These are phyloP conservation scores for Leuciscus idus DNA, from an alignment of 2,113 vertebrate species.

Conservation along the genomic window DNA sequence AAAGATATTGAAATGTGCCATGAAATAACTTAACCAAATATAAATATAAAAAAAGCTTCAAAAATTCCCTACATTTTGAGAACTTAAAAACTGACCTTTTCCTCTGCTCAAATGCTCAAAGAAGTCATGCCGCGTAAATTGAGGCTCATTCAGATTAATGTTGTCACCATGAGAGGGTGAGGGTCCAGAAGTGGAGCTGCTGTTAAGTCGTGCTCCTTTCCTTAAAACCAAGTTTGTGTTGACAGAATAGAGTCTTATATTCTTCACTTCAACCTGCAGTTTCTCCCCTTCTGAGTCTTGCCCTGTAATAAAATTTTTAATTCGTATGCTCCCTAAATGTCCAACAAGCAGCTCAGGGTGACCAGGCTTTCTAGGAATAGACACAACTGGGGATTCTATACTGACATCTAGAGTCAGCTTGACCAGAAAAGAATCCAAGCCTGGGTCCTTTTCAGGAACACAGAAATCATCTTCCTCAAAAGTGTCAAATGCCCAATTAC, in stretches of 20 bases:
- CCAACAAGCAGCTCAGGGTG: conserved; percentile 92
- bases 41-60: not conserved
- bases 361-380: conserved; percentile 90
- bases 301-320: conserved; percentile 88
- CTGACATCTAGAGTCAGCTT: conserved; percentile 91
- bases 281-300: conserved; percentile 84
- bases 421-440: conserved; percentile 80
- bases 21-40: not conserved
- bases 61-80: not conserved
- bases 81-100: conserved; percentile 80
- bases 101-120: conserved; percentile 90
- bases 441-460: conserved; percentile 65
- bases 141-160: conserved; percentile 80
- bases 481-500: conserved; percentile 65
- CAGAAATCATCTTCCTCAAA: conserved; percentile 78
- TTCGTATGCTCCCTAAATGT: conserved; percentile 92
- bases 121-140: conserved; percentile 93
- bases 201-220: conserved; percentile 57
- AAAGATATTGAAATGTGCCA: not conserved
- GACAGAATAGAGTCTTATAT: conserved; percentile 94
- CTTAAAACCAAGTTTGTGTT: conserved; percentile 81
- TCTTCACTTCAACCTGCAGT: conserved; percentile 91
- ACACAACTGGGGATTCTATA: conserved; percentile 94
- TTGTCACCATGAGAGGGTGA: conserved; percentile 59
- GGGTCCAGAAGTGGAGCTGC: conserved; percentile 30